Conservation (phyloP, 2,113 vertebrate genomes). For the Harpagus bidentatus region DNA sequence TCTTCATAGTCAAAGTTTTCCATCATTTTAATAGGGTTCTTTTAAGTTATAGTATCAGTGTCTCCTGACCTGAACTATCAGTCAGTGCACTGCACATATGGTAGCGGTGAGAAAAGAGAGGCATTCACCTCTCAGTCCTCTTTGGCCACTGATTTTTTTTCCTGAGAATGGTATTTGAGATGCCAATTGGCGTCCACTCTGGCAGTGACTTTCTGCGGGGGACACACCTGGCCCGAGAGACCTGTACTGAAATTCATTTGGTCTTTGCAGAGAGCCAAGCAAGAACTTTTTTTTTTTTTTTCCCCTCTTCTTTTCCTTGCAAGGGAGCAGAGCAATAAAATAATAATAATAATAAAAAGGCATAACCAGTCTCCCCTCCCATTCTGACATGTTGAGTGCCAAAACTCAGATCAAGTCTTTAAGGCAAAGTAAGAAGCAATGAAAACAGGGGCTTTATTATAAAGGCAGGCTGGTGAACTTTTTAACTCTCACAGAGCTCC, state of each 20-base stretch:
- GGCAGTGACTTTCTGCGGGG: not conserved
- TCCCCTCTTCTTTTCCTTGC: not conserved
- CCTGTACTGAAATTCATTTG: not conserved
- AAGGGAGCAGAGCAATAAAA: constrained; percentile 3
- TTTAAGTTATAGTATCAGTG: not conserved
- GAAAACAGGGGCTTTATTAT: constrained; percentile 50
- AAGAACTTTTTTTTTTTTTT: not conserved
- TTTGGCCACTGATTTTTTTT: not conserved
- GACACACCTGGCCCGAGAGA: not conserved
- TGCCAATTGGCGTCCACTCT: not conserved
- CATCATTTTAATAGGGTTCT: not conserved
- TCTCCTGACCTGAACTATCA: not conserved
- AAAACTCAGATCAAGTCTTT: constrained; percentile 3
- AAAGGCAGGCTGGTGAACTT: constrained; percentile 38
- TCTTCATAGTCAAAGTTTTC: not conserved
- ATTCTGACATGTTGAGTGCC: constrained; percentile 26
- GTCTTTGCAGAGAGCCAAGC: not conserved
- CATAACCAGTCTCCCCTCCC: not conserved
- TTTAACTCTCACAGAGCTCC: not conserved
- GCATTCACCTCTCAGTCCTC: not conserved
- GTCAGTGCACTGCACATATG: fast-evolving
- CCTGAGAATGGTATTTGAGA: not conserved
- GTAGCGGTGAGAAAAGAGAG: not conserved
- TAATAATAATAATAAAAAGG: not conserved
- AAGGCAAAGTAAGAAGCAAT: constrained; percentile 19